Conservation (phyloP, 1,140 invertebrate species). For the Zophobas morio region DNA sequence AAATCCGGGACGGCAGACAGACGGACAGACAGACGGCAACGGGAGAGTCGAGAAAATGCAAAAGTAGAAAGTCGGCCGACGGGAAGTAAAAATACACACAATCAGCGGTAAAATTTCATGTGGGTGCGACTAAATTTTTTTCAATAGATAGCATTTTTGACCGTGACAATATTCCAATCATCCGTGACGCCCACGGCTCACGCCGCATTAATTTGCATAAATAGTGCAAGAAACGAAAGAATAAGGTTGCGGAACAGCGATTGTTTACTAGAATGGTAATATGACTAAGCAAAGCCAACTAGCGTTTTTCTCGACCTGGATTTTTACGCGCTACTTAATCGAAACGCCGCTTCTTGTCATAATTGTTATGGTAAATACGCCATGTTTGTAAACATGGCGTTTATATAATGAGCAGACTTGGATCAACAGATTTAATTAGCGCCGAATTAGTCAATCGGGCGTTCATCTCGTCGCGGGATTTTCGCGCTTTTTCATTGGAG, state of each 20-base stretch:
- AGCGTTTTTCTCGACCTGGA: conserved; percentile 32
- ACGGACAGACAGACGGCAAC: too few relatives aligned
- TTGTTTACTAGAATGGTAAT: conserved; percentile 25
- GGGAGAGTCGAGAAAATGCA: too few relatives aligned
- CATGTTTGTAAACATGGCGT: conserved; percentile 10
- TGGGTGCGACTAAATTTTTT: too few relatives aligned
- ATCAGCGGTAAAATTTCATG: too few relatives aligned
- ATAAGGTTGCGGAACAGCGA: conserved; percentile 33
- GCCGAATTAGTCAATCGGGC: neutral
- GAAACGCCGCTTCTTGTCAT: conserved; percentile 13
- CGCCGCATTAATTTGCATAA: conserved; percentile 26
- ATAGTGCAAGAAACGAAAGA: conserved; percentile 25
- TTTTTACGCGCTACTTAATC: conserved; percentile 43
- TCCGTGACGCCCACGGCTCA: conserved; percentile 28
- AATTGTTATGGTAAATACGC: conserved; percentile 25
- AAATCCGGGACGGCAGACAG: too few relatives aligned
- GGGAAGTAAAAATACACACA: too few relatives aligned
- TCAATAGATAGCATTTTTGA: too few relatives aligned
- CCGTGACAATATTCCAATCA: conserved; percentile 17
- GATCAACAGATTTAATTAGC: neutral
- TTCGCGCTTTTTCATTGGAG: neutral
- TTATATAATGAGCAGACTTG: neutral
- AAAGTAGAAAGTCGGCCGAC: too few relatives aligned
- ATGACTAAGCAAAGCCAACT: conserved; percentile 38
- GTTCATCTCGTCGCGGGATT: neutral